Evolutionary conservation across 2,113 vertebrate genomes (phyloP), one percentile per base, ranked within the genome.

Genomic region (Phainopepla nitens): DNA sequence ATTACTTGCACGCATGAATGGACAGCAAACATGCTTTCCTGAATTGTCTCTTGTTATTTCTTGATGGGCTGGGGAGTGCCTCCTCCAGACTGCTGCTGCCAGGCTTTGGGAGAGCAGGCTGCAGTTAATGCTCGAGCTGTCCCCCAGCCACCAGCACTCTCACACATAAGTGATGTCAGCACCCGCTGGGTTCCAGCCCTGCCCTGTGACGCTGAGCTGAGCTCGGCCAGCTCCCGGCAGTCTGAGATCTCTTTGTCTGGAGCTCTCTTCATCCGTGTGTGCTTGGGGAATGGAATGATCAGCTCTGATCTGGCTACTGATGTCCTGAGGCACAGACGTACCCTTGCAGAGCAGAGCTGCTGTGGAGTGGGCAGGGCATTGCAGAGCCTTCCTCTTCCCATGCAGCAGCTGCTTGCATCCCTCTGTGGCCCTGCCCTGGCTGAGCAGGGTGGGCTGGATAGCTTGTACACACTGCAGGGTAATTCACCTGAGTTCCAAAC

Each of bases 31-130:
- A 1, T 47, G 71, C 75, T 54, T 90, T 82, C 29, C 75, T 61
- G 75, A 36, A 69, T 76, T 94, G 93, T 91, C 85, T 41, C 91
- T 94, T 82, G 77, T 65, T 71, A 41, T 94, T 91, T 57, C 61
- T 65, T 53, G 49, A 9, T 49, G 19, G 83, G 45, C 93, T 62
- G 75, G 71, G 69, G 31, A 13, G 61, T 68, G 70, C 62, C 65
- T 70, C 54, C 47, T 60, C 28, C 36, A 45, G 64, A 3, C 39
- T 60, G 0, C 21, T 23, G 58, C 84, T 76, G 92, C 69, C 78
- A 36, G 89, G 78, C 95, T 60, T n/a, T 24, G 35, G 82, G 50
- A 33, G 8, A 53, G 62, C 82, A 75, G 89, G 7, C 47, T 69
- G 83, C 78, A 70, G 66, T 42, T 65, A 2, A 2, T 57, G 70